A percentile compares a stretch with the other conserved stretches of the same genome.
phyloP scores from a whole-genome alignment of 1,140 invertebrate genomes.

The Nasonia vitripennis region DNA sequence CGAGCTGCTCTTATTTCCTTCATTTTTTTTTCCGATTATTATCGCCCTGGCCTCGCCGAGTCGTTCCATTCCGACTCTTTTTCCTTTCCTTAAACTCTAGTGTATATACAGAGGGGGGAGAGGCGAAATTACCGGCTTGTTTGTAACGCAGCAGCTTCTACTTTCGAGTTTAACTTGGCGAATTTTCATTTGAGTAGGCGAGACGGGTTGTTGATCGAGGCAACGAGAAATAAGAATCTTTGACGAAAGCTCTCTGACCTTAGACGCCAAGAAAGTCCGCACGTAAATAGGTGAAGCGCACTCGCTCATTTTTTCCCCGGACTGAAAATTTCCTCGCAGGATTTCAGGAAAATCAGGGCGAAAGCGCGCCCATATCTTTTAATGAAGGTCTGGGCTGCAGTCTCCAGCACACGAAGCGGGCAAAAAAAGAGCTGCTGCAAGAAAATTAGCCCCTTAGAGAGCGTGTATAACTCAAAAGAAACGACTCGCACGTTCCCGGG shows the following conservation, averaged over 20 bases:
- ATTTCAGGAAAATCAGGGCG: not conserved
- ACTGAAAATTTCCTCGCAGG: not conserved
- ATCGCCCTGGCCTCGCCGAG: not conserved
- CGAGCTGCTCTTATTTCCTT: not conserved
- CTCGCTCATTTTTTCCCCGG: not conserved
- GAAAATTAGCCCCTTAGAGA: conserved; percentile 25
- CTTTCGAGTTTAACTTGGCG: conserved; percentile 52
- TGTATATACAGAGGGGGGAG: not conserved
- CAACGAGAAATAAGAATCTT: conserved; percentile 64
- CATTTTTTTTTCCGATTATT: not conserved
- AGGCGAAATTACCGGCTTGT: conserved; percentile 51
- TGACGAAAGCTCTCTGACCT: not conserved
- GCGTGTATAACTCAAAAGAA: conserved; percentile 13
- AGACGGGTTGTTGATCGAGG: conserved; percentile 63
- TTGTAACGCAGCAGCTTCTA: conserved; percentile 50
- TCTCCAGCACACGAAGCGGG: not conserved
- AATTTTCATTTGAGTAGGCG: conserved; percentile 57
- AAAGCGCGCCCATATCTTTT: not conserved
- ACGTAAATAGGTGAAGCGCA: not conserved
- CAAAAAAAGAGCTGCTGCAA: not conserved
- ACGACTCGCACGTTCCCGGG: not conserved
- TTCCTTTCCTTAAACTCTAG: not conserved
- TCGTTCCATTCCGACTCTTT: not conserved
- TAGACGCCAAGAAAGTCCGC: no score
- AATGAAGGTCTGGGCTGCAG: not conserved